Percentiles rank a stretch among this genome's conserved stretches.
phyloP scores from a whole-genome alignment of 2,888 invertebrate species.

The Dynastes grantii region DNA sequence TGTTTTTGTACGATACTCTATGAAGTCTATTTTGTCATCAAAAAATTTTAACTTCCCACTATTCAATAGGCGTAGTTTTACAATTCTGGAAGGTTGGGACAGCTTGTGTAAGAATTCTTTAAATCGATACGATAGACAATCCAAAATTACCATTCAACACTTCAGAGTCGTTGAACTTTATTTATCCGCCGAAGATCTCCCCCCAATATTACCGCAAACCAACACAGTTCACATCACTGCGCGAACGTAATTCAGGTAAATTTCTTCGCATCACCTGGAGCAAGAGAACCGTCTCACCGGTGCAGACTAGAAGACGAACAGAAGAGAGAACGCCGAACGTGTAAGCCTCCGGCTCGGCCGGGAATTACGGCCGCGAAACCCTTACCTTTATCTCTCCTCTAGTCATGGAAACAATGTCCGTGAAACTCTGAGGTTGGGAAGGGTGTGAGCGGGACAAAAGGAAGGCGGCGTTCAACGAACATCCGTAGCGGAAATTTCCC shows the following conservation, averaged over 20 bases:
- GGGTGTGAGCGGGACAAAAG: not conserved
- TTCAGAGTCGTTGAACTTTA: too few species aligned
- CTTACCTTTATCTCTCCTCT: constrained; percentile 14
- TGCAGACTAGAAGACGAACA: not conserved
- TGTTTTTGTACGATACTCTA: too few species aligned
- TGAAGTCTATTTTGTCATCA: too few species aligned
- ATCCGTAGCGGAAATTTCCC: constrained; percentile 32
- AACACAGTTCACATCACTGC: not conserved
- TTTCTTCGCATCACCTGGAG: constrained; percentile 1
- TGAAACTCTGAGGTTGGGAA: not conserved
- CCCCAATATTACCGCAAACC: not conserved
- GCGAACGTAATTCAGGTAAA: not conserved
- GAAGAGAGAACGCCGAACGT: not conserved
- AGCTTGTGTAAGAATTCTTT: too few species aligned
- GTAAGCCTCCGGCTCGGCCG: constrained; percentile 15
- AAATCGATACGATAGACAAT: too few species aligned
- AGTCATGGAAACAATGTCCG: constrained; percentile 22
- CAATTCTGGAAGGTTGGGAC: too few species aligned
- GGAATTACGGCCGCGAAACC: constrained; percentile 30
- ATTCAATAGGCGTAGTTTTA: too few species aligned
- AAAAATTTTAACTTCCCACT: too few species aligned
- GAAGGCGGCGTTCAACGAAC: constrained; percentile 26
- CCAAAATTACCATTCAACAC: too few species aligned
- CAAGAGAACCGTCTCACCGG: not conserved
- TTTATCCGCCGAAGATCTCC: too few species aligned